Percentiles rank a stretch among this genome's conserved stretches.
Evolutionary conservation across 2,888 invertebrate genomes (phyloP).

Genomic region (Apodemia mormo): DNA sequence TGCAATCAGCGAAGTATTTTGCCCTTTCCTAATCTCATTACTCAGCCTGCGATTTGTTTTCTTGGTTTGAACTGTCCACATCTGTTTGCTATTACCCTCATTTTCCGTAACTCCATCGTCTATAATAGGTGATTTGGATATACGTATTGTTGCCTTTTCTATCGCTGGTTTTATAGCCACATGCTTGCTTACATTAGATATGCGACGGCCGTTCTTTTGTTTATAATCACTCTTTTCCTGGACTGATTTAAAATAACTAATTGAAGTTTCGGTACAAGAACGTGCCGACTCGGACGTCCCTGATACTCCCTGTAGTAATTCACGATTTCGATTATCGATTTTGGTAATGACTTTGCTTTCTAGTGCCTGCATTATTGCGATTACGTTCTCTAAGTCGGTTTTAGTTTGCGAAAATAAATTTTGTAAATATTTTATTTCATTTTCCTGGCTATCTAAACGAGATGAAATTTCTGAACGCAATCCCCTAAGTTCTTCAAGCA

Average conservation of each 20-base stretch:
- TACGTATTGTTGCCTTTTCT: neutral
- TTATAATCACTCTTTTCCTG: neutral
- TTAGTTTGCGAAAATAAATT: neutral
- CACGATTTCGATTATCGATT: neutral
- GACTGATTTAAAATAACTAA: neutral
- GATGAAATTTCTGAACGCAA: neutral
- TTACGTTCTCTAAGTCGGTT: neutral
- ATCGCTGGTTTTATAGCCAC: neutral
- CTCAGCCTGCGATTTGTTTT: constrained; percentile 6
- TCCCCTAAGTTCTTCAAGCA: constrained; percentile 10
- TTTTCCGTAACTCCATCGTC: neutral
- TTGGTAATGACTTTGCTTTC: neutral
- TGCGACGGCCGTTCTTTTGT: neutral
- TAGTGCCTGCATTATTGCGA: neutral
- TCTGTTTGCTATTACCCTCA: neutral
- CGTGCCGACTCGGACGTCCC: no score
- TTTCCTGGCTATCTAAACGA: neutral
- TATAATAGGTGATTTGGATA: neutral
- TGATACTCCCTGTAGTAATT: no score
- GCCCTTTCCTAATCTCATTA: constrained; percentile 16
- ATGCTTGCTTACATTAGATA: neutral
- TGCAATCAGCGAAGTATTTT: constrained; percentile 2
- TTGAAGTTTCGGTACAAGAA: neutral
- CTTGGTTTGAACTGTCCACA: neutral
- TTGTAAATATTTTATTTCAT: neutral